Conservation (phyloP, 2,888 invertebrate species). For the Mythimna impura region DNA sequence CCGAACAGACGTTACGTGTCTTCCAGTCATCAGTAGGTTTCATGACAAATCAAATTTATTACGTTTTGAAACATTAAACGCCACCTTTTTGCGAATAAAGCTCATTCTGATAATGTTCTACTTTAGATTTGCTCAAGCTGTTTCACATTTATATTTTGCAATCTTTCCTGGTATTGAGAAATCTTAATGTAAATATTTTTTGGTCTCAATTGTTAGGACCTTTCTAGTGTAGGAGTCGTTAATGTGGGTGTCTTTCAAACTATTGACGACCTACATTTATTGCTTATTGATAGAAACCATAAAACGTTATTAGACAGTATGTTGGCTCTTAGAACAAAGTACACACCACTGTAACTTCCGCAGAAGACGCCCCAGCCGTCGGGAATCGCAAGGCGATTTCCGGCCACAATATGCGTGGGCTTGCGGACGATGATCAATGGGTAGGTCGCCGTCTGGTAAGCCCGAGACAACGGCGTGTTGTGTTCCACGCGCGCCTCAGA, state of each 20-base stretch:
- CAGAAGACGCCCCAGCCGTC: too few species aligned
- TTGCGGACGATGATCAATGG: too few species aligned
- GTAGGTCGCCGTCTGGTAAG: too few species aligned
- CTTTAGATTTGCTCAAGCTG: constrained; percentile 24
- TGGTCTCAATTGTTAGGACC: constrained; percentile 27
- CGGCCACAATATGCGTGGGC: too few species aligned
- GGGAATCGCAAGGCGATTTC: too few species aligned
- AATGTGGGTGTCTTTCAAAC: constrained; percentile 50
- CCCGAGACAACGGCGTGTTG: too few species aligned
- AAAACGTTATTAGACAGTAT: neutral
- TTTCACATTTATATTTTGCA: constrained; percentile 27
- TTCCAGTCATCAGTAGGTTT: constrained; percentile 69
- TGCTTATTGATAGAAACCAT: constrained; percentile 76
- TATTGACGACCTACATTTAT: constrained; percentile 75
- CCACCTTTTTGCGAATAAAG: constrained; percentile 43
- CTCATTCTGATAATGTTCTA: constrained; percentile 44
- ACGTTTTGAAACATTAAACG: constrained; percentile 54
- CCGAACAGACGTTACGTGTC: constrained; percentile 73
- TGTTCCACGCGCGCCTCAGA: too few species aligned
- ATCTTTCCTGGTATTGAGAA: constrained; percentile 33
- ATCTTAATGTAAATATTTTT: constrained; percentile 33
- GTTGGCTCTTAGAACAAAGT: neutral
- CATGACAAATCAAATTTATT: constrained; percentile 69
- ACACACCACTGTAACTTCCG: neutral
- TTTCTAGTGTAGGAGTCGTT: constrained; percentile 41